Conservation (phyloP, 2,797 vertebrate genomes). For the Anas acuta region DNA sequence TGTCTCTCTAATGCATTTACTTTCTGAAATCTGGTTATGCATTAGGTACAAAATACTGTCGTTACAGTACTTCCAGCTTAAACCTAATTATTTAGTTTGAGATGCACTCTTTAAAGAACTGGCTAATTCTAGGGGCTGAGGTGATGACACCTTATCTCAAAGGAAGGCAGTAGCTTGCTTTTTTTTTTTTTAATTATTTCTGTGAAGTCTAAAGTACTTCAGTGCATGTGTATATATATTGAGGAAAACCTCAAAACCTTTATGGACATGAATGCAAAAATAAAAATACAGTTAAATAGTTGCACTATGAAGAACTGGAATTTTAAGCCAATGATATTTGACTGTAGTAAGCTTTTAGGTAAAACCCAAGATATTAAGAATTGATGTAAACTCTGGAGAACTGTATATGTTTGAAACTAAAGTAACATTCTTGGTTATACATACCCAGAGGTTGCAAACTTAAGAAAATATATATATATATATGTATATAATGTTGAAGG, state of each 20-base stretch:
- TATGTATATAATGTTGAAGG: neutral
- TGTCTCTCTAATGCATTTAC: neutral
- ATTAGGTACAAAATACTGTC: neutral
- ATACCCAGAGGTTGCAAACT: fast-evolving
- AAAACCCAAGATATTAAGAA: neutral
- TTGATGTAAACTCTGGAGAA: neutral
- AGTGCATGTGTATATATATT: no score
- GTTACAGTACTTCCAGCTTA: neutral
- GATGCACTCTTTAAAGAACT: neutral
- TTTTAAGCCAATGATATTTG: neutral
- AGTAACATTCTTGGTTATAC: neutral
- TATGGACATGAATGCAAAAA: neutral
- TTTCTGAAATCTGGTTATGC: neutral
- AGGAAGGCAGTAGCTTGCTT: neutral
- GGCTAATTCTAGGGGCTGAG: neutral
- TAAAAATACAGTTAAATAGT: neutral
- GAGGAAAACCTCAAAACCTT: neutral
- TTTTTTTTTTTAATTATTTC: neutral
- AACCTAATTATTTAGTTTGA: neutral
- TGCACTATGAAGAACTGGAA: neutral
- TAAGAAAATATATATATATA: no score
- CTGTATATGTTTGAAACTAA: neutral
- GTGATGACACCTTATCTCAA: neutral
- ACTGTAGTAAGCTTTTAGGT: neutral
- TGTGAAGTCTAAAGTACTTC: neutral